Evolutionary conservation across 2,797 vertebrate species (phyloP).

Genomic region (Notamacropus eugenii): DNA sequence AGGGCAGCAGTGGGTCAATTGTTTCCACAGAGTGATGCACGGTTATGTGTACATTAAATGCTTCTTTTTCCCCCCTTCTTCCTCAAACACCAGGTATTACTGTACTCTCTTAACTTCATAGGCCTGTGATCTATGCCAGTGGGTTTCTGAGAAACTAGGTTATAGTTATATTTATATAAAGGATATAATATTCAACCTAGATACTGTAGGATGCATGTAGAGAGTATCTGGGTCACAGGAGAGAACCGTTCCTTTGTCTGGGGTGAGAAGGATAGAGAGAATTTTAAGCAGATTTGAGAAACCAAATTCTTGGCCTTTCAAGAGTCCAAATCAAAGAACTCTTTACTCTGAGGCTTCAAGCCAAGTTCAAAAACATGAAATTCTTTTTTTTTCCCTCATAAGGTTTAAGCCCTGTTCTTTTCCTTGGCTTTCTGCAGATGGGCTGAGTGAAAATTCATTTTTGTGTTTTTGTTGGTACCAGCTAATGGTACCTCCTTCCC

Average conservation of each 20-base stretch:
- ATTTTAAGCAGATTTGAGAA: constrained; percentile 49
- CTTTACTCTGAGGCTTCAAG: constrained; percentile 24
- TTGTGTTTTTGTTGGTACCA: not conserved
- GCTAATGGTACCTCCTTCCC: not conserved
- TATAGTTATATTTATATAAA: constrained; percentile 43
- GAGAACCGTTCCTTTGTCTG: constrained; percentile 45
- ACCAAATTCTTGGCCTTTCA: constrained; percentile 24
- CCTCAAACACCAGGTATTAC: not conserved
- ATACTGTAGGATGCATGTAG: not conserved
- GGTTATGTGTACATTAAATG: not conserved
- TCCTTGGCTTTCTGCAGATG: constrained; percentile 11
- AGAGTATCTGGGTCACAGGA: constrained; percentile 38
- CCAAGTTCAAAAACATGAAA: constrained; percentile 38
- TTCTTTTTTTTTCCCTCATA: not conserved
- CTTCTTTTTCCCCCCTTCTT: not conserved
- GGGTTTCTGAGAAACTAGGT: constrained; percentile 69
- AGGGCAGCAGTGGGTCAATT: not conserved
- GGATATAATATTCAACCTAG: not conserved
- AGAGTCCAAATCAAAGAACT: constrained; percentile 53
- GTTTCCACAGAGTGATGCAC: not conserved
- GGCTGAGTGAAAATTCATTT: constrained; percentile 13
- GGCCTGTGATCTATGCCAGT: constrained; percentile 63
- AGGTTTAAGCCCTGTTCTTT: not conserved
- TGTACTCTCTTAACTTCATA: constrained; percentile 17
- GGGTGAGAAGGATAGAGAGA: not conserved